Evolutionary conservation across 2,797 vertebrate species (phyloP).

Genomic region (Glossophaga mutica): DNA sequence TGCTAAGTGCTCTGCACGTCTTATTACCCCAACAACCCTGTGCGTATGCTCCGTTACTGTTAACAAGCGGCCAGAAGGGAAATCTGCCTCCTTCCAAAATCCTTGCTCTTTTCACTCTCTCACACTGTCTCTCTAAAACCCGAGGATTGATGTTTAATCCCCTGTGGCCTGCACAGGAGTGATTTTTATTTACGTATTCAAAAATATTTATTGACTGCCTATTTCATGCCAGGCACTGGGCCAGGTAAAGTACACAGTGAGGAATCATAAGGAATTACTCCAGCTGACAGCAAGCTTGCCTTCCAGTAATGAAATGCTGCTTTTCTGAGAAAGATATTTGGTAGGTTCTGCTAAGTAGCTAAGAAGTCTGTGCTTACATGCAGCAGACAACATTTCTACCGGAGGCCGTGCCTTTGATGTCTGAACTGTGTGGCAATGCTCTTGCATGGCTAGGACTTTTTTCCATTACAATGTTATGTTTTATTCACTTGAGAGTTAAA

Average conservation of each 20-base stretch:
- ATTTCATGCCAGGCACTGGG: background rate
- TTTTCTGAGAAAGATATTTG: conserved; percentile 16
- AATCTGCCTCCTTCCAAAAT: conserved; percentile 15
- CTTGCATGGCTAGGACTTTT: background rate
- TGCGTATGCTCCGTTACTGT: background rate
- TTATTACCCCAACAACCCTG: background rate
- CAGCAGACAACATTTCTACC: background rate
- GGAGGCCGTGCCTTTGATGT: background rate
- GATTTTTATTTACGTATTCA: conserved; percentile 26
- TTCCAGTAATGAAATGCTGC: background rate
- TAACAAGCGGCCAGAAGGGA: background rate
- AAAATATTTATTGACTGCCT: background rate
- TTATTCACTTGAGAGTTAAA: conserved; percentile 9
- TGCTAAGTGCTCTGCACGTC: background rate
- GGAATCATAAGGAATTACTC: background rate
- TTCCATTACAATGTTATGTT: background rate
- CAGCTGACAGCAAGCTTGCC: background rate
- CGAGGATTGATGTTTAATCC: background rate
- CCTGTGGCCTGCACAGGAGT: background rate
- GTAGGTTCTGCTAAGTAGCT: background rate
- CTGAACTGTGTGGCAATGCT: background rate
- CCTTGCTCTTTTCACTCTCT: background rate
- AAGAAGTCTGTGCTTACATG: background rate
- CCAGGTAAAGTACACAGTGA: background rate
- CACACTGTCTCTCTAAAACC: background rate